phyloP scores from a whole-genome alignment of 2,888 invertebrate species.

The Drosophila diplacantha region DNA sequence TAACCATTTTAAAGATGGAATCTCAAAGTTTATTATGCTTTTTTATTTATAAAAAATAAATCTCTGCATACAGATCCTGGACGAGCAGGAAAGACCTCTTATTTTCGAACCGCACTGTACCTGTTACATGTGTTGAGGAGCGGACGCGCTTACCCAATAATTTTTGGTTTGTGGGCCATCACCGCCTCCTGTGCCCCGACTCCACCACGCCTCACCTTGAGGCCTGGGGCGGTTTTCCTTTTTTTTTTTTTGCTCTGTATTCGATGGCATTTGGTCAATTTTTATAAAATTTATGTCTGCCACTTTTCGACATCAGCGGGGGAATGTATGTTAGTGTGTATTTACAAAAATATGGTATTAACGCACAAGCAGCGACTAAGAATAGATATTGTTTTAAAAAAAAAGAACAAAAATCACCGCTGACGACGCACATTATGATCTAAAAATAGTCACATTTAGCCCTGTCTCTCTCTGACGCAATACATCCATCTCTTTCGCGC shows the following conservation, averaged over 20 bases:
- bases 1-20: background rate
- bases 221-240: background rate
- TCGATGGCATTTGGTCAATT: slow-evolving; percentile 36
- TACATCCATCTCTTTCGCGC: background rate
- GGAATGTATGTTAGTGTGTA: slow-evolving; percentile 36
- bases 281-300: slow-evolving; percentile 39
- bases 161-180: slow-evolving; percentile 31
- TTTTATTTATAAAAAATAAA: background rate
- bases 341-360: slow-evolving; percentile 68
- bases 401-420: slow-evolving; percentile 55
- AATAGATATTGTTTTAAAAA: slow-evolving; percentile 66
- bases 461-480: background rate
- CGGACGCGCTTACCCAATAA: slow-evolving; percentile 23
- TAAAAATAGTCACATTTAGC: slow-evolving; percentile 50
- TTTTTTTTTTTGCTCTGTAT: slow-evolving; percentile 8
- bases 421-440: slow-evolving; percentile 67
- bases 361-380: slow-evolving; percentile 65
- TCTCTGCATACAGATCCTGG: background rate
- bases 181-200: slow-evolving; percentile 12
- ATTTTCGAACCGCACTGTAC: slow-evolving; percentile 24
- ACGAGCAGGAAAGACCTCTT: too few relatives aligned
- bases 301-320: slow-evolving; percentile 2
- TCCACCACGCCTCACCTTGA: slow-evolving; percentile 20
- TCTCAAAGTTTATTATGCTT: background rate
- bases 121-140: slow-evolving; percentile 5